Conservation (phyloP, 2,797 vertebrate genomes). For the Chaunax sp. region DNA sequence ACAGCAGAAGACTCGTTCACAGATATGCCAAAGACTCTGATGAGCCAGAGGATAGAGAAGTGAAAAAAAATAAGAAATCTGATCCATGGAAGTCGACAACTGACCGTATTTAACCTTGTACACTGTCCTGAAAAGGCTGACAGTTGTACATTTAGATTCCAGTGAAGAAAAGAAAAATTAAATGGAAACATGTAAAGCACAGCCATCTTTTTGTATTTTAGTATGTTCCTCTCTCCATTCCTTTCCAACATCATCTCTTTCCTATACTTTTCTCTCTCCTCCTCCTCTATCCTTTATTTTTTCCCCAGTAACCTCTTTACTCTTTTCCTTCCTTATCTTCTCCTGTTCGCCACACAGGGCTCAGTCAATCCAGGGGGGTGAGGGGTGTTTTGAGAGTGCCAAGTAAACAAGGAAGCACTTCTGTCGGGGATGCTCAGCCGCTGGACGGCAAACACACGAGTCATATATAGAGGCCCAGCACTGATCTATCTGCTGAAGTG, state of each 20-base stretch:
- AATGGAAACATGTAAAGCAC: slow-evolving; percentile 6
- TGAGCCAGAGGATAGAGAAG: slow-evolving; percentile 23
- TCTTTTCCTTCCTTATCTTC: slow-evolving; percentile 27
- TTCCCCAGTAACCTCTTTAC: slow-evolving; percentile 15
- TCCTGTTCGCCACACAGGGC: slow-evolving; percentile 30
- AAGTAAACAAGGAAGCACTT: slow-evolving; percentile 63
- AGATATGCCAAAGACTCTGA: slow-evolving; percentile 28
- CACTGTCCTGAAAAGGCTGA: slow-evolving; percentile 2
- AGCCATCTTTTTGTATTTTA: slow-evolving; percentile 13
- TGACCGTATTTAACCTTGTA: slow-evolving; percentile 16
- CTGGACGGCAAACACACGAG: slow-evolving; percentile 62
- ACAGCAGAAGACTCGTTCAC: slow-evolving; percentile 22
- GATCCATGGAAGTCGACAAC: slow-evolving; percentile 36
- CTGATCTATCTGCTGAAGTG: slow-evolving; percentile 63
- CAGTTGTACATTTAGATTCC: not conserved
- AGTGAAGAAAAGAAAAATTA: not conserved
- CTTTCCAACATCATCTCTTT: not conserved
- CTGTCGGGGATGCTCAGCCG: slow-evolving; percentile 56
- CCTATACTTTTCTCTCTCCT: not conserved
- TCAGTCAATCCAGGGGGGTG: slow-evolving; percentile 23
- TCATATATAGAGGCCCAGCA: slow-evolving; percentile 45
- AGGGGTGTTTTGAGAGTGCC: slow-evolving; percentile 36
- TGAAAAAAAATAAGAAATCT: slow-evolving; percentile 25
- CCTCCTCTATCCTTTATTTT: slow-evolving; percentile 18
- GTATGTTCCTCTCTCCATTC: not conserved